Base-by-base conservation (phyloP, 2,797 vertebrate species). In the Manis javanica region DNA sequence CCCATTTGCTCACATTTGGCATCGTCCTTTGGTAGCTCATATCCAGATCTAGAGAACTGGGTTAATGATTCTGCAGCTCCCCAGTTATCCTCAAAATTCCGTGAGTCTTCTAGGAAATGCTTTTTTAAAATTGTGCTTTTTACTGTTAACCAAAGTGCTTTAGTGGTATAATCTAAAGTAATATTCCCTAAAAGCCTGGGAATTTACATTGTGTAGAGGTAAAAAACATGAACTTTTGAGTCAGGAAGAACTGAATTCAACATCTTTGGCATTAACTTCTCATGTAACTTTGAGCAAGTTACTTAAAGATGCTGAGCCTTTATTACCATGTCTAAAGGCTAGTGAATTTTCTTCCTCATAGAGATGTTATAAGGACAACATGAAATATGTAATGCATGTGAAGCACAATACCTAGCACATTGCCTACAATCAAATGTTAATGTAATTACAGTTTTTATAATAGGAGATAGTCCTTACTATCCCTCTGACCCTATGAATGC, bases 121-220 rank as follows among this genome's bases (percentile, higher is more conserved):
- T 92, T 92, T 92, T 66, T 81, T 55, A 11, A 39, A 34, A 37
- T 59, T 89, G 31, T 59, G 12, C 19, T 92, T 94, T 72, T 72
- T 18, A 53, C 18, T 82, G 49, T 49, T 37, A 91, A 75, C 15
- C 5, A 64, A 96, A 95, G 31, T 81, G 11, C 53, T 78, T 93
- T 39, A 37, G 59, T 31, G 55, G 63, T 24, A 57, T 51, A 68
- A 63, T 68, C 10, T 59, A 88, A 95, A 83, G n/a, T 26, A 59
- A 39, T 8, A 64, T 39, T 0, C 0, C 42, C 14, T 92, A 68
- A 59, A 69, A 87, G 34, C 9, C 34, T 83, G 26, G 77, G 55
- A 81, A 93, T 63, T 21, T 51, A 15, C 68, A 59, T 23, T 84
- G 39, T 2, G 3, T 42, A 71, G 42, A 94, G 11, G 16, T 90